A percentile compares a stretch with the other conserved stretches of the same genome.
These are phyloP conservation scores for Apeltes quadracus DNA, from an alignment of 2,113 vertebrate species.

Conservation along the genomic window DNA sequence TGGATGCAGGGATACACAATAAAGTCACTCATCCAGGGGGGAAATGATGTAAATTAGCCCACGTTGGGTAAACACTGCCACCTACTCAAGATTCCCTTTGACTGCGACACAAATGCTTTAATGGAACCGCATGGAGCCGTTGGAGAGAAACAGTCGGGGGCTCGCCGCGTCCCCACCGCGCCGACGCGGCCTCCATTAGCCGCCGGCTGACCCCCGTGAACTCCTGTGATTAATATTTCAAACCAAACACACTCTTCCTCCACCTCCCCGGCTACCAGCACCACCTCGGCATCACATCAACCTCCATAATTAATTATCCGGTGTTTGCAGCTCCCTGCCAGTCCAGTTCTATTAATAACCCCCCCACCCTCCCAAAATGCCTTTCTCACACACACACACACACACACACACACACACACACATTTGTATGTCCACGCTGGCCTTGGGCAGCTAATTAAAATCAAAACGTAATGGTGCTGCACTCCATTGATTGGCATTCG, in stretches of 20 bases:
- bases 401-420: slow-evolving; percentile 21
- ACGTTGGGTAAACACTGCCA: slow-evolving; percentile 30
- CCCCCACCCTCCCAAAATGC: slow-evolving; percentile 6
- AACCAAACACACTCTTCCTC: slow-evolving; percentile 56
- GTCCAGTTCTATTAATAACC: slow-evolving; percentile 59
- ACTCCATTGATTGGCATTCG: slow-evolving; percentile 66
- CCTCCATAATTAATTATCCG: slow-evolving; percentile 72
- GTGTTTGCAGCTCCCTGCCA: slow-evolving; percentile 57
- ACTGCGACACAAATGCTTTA: slow-evolving; percentile 48
- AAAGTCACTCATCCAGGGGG: too few relatives aligned
- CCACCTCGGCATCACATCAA: slow-evolving; percentile 61
- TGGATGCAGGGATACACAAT: too few relatives aligned
- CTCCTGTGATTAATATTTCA: slow-evolving; percentile 74
- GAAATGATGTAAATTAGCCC: too few relatives aligned
- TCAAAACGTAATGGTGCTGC: slow-evolving; percentile 59
- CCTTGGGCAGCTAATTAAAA: slow-evolving; percentile 67
- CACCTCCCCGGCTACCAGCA: slow-evolving; percentile 20
- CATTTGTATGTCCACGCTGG: slow-evolving; percentile 48
- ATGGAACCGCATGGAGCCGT: slow-evolving; percentile 61
- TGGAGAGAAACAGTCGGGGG: slow-evolving; percentile 61
- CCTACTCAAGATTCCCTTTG: slow-evolving; percentile 51
- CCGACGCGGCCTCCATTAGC: slow-evolving; percentile 65
- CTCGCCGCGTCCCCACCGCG: slow-evolving; percentile 53
- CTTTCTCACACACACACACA: slow-evolving; percentile 2
- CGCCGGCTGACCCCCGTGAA: slow-evolving; percentile 56